phyloP scores from a whole-genome alignment of 2,888 invertebrate species.

The Cantharis rufa region DNA sequence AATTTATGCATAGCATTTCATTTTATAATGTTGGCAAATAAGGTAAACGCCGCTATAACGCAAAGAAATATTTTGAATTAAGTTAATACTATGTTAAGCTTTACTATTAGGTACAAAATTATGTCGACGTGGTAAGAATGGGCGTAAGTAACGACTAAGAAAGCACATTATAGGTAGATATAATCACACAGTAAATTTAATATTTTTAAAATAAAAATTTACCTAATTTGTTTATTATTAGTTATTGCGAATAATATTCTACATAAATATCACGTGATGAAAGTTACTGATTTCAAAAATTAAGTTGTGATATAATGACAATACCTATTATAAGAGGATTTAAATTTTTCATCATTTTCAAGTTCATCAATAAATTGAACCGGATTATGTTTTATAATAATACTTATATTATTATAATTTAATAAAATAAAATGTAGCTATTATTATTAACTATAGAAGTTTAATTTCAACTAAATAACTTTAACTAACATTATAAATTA shows the following conservation, averaged over 20 bases:
- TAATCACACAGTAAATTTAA: background rate
- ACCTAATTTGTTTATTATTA: background rate
- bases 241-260: background rate
- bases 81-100: background rate
- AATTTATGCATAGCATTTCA: background rate
- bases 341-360: too few species aligned
- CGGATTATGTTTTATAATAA: too few species aligned
- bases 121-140: background rate
- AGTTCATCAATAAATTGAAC: too few species aligned
- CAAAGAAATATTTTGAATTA: background rate
- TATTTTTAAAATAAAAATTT: background rate
- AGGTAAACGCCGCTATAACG: background rate
- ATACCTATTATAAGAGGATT: background rate
- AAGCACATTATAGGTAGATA: background rate
- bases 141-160: background rate
- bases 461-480: too few species aligned
- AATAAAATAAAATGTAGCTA: too few species aligned
- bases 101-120: background rate
- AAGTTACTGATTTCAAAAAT: background rate
- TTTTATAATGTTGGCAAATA: background rate
- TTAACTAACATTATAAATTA: too few species aligned
- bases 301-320: background rate
- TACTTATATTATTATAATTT: too few species aligned
- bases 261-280: background rate
- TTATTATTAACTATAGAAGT: too few species aligned